Conservation (phyloP, 2,113 vertebrate genomes). For the Embiotoca jacksoni region DNA sequence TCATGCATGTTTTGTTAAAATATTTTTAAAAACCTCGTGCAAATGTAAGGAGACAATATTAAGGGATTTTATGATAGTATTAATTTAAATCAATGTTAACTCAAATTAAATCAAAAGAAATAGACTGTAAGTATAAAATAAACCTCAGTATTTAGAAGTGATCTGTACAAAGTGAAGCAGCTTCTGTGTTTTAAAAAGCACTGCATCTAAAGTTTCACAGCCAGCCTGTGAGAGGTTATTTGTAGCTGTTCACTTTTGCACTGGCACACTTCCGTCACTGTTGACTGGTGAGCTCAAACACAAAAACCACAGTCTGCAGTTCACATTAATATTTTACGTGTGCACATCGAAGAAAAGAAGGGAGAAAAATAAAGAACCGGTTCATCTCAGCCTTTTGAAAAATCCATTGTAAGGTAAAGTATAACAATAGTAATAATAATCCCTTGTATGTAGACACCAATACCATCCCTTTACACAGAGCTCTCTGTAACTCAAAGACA, state of each 20-base stretch:
- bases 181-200: background rate
- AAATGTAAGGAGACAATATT: no score
- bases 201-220: background rate
- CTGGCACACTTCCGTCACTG: background rate
- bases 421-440: conserved; percentile 53
- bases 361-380: conserved; percentile 5
- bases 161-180: background rate
- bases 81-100: no score
- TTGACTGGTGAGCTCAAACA: conserved; percentile 1
- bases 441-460: conserved; percentile 26
- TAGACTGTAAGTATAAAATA: background rate
- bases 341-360: conserved; percentile 7
- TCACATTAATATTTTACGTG: conserved; percentile 27
- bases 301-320: conserved; percentile 7
- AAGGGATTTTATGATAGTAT: no score
- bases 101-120: no score
- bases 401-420: conserved; percentile 18
- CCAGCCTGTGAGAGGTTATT: no score
- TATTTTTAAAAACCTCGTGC: no score
- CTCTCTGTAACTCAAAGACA: conserved; percentile 41
- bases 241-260: background rate
- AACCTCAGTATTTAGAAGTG: background rate
- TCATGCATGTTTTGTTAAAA: no score
- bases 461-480: conserved; percentile 31
- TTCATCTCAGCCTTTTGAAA: conserved; percentile 3